Conservation (phyloP, 2,888 invertebrate species). For the Polietes domitor region DNA sequence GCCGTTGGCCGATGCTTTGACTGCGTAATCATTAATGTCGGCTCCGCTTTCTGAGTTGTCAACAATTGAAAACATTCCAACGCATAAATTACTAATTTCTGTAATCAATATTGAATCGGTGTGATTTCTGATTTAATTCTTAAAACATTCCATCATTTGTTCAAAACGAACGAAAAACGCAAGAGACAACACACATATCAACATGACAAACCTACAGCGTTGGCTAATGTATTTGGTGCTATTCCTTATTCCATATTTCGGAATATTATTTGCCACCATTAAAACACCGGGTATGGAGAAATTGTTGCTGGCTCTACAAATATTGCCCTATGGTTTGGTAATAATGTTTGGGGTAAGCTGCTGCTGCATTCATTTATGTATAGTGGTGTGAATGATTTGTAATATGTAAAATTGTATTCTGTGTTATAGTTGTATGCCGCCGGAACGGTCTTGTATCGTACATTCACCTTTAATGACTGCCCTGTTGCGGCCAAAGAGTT, state of each 20-base stretch:
- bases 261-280: conserved; percentile 85
- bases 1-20: no score
- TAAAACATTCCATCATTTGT: conserved; percentile 38
- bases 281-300: conserved; percentile 83
- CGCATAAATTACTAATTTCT: no score
- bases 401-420: conserved; percentile 65
- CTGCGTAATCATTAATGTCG: no score
- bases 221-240: conserved; percentile 86
- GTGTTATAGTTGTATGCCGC: conserved; percentile 85
- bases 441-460: conserved; percentile 89
- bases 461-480: conserved; percentile 95
- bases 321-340: conserved; percentile 86
- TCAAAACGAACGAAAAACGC: background rate
- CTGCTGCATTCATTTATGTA: no score
- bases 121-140: no score
- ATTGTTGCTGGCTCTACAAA: conserved; percentile 84
- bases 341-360: conserved; percentile 86
- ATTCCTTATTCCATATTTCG: conserved; percentile 86
- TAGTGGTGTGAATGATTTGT: no score
- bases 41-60: no score
- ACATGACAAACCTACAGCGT: conserved; percentile 92
- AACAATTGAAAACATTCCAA: no score
- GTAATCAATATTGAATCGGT: no score
- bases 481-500: conserved; percentile 91
- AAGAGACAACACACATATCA: background rate